Conservation (phyloP, 2,113 vertebrate species). For the Zapornia atra region DNA sequence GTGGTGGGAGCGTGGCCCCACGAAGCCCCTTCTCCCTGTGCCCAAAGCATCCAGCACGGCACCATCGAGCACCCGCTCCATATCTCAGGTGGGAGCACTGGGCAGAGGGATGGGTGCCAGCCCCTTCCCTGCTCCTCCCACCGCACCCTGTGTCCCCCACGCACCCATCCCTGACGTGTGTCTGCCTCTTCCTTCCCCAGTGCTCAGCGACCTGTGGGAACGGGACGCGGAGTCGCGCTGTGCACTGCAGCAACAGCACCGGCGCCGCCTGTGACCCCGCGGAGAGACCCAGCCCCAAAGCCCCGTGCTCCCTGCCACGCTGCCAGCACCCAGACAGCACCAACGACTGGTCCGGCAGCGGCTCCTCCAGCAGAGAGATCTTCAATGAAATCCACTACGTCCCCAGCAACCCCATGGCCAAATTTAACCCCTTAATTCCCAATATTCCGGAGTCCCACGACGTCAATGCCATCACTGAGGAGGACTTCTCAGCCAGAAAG, state of each 20-base stretch:
- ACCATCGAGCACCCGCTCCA: accelerated
- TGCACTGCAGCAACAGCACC: slow-evolving; percentile 81
- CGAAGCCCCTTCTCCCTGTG: background rate
- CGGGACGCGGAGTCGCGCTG: slow-evolving; percentile 75
- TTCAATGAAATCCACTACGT: slow-evolving; percentile 84
- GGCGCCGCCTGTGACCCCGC: slow-evolving; percentile 75
- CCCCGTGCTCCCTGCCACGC: slow-evolving; percentile 62
- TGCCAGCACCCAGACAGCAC: slow-evolving; percentile 70
- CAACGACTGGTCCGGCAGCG: slow-evolving; percentile 89
- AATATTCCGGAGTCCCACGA: slow-evolving; percentile 37
- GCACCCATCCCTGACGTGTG: background rate
- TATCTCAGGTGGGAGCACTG: accelerated
- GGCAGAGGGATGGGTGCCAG: accelerated
- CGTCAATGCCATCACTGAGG: slow-evolving; percentile 72
- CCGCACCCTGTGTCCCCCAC: accelerated
- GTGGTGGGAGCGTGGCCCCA: accelerated
- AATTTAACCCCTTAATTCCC: slow-evolving; percentile 5
- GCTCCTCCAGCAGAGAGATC: slow-evolving; percentile 84
- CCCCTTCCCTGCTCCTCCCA: background rate
- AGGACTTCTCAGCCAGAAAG: slow-evolving; percentile 75
- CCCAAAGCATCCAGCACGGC: accelerated
- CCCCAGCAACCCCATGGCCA: slow-evolving; percentile 44
- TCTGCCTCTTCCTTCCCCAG: slow-evolving; percentile 61
- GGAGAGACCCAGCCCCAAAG: slow-evolving; percentile 63
- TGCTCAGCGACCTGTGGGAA: slow-evolving; percentile 86